Evolutionary conservation across 2,113 vertebrate genomes (phyloP).

Genomic region (Zootoca vivipara): DNA sequence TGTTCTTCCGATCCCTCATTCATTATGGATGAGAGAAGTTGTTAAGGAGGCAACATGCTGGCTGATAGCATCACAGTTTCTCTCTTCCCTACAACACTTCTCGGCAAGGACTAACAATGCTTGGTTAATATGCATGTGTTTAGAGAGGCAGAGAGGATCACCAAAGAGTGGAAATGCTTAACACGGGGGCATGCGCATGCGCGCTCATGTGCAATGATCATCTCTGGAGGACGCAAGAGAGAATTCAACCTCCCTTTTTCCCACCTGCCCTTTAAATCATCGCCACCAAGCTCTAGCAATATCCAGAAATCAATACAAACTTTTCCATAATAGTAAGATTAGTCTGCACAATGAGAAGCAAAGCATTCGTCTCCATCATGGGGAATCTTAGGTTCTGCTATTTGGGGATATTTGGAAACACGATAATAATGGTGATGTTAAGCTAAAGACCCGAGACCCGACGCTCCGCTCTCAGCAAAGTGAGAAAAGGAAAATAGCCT

Average conservation of each 20-base stretch:
- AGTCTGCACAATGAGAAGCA: constrained; percentile 47
- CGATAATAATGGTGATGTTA: constrained; percentile 45
- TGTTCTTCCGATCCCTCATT: constrained; percentile 63
- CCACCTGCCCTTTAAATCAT: constrained; percentile 33
- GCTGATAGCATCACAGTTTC: constrained; percentile 66
- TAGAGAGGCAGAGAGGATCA: constrained; percentile 24
- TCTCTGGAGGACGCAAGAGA: neutral
- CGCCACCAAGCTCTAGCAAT: constrained; percentile 33
- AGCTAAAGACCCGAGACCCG: constrained; percentile 26
- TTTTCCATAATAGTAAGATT: constrained; percentile 50
- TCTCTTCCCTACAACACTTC: constrained; percentile 60
- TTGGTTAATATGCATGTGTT: constrained; percentile 50
- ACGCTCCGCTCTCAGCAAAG: constrained; percentile 42
- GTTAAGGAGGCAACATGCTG: constrained; percentile 69
- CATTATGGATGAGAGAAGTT: constrained; percentile 72
- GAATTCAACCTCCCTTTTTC: constrained; percentile 23
- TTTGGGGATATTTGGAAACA: constrained; percentile 52
- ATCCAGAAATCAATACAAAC: constrained; percentile 61
- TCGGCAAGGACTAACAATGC: constrained; percentile 55
- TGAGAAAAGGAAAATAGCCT: constrained; percentile 41
- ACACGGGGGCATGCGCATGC: neutral
- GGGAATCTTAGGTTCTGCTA: constrained; percentile 49
- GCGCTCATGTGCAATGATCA: neutral
- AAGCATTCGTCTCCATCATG: constrained; percentile 49
- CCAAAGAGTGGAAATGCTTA: constrained; percentile 25